Base-by-base conservation (phyloP, 2,888 invertebrate species). In the Lepidonotus clava region DNA sequence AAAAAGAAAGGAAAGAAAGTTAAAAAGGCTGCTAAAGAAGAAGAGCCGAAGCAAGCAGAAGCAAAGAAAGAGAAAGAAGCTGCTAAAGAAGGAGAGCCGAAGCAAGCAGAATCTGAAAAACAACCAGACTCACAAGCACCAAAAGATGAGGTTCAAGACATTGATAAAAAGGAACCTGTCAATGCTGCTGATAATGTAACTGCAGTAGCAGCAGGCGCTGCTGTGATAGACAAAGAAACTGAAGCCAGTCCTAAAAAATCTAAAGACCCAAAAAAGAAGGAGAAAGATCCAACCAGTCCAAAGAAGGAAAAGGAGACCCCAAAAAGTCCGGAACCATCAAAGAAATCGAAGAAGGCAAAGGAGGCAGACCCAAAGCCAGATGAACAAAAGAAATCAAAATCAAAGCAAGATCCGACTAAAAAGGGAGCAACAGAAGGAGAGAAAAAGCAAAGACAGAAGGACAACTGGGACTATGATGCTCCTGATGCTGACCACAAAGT, bases 401-500 rank as follows among this genome's bases (percentile, higher is more conserved):
- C 51, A 21, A 51, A 51, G 11, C 51, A 11, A 51, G 21, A 51
- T 51, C 14, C 11, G 51, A 51, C 51, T 14, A 11, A 11, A 51
- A 51, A 21, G 21, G 21, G 21, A 41, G 6, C 80, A 4, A 40
- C 8, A 66, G 84, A 24, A 66, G 38, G 32, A 18, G 36, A 83
- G 34, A 32, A 32, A 34, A 56, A 53, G 11, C 21, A 83, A 53
- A 56, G 36, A 32, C 21, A 83, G 28, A 40, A 67, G 66, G 84
- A 83, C 56, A 34, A 83, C 34, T 83, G 53, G 53, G 56, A 83
- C 18, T 56, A 61, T 40, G 40, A 84, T n/a, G 40, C 61, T 21
- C 56, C 51, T 34, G 84, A 84, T 41, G 40, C 2, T 2, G 84
- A 85, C 21, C 28, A 76, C 28, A 71, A 71, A 46, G 80, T 80